Evolutionary conservation across 2,888 invertebrate species (phyloP).

Genomic region (Limnephilus lunatus): DNA sequence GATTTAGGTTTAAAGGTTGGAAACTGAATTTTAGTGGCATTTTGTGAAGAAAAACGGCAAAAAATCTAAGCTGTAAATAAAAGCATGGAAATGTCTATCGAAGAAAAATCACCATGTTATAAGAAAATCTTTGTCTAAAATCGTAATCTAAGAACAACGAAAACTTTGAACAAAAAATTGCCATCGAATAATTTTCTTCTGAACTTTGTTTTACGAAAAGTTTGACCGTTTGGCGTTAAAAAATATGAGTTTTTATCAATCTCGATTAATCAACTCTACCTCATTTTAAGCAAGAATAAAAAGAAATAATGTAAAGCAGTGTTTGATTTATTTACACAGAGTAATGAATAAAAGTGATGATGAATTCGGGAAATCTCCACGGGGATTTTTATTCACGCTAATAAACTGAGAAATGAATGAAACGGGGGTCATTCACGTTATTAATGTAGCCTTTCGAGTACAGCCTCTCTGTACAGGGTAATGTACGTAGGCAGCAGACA

Average conservation of each 20-base stretch:
- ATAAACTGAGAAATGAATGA: constrained; percentile 21
- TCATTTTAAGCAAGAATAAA: background rate
- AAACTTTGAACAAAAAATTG: background rate
- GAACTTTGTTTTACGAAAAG: background rate
- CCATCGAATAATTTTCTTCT: background rate
- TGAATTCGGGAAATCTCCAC: constrained; percentile 15
- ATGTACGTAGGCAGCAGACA: background rate
- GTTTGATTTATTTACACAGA: background rate
- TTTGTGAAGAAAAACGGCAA: background rate
- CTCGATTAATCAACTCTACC: background rate
- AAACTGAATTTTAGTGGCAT: background rate
- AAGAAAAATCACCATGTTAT: background rate
- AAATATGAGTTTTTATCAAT: background rate
- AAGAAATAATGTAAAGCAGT: background rate
- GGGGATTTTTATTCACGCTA: constrained; percentile 28
- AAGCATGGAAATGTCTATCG: background rate
- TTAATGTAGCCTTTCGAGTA: constrained; percentile 42
- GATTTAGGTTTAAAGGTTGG: background rate
- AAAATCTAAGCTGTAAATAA: background rate
- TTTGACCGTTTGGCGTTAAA: background rate
- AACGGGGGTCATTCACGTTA: constrained; percentile 36
- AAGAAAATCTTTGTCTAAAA: background rate
- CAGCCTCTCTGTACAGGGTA: background rate
- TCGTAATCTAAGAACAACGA: background rate
- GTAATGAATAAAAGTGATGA: constrained; percentile 7